Base-by-base conservation (phyloP, 2,888 invertebrate genomes). In the Cecidostiba fungosa region DNA sequence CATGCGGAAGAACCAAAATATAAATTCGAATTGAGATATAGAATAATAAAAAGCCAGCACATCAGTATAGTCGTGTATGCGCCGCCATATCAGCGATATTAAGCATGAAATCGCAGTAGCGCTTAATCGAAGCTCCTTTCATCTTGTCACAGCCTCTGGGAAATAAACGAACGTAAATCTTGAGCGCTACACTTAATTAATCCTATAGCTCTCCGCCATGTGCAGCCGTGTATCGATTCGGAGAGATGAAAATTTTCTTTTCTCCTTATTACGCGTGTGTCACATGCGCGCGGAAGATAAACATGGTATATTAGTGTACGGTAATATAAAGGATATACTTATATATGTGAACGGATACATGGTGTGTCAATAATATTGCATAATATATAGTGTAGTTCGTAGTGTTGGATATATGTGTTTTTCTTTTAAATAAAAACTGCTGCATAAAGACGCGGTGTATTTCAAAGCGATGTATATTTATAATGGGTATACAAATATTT, bases 111-210 rank as follows among this genome's bases (percentile, higher is more conserved):
- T 79, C 69, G 76, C 76, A 36, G 26, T 80, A 29, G 54, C n/a
- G 23, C 50, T 76, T 77, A 62, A 43, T 84, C 80, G 82, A 23
- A 80, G 77, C 73, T 77, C 81, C 66, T 87, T 77, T 83, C 80
- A 81, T 85, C 84, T 70, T 84, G 82, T 87, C 87, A 88, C 88
- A 88, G 88, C 88, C 88, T 87, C 87, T 87, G 80, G 82, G 80
- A 83, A 83, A 77, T 81, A 76, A 82, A 82, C 26, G 29, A 85
- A 76, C 78, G 23, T 76, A 79, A 78, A 85, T 77, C 32, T 69
- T 36, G 69, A 82, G 70, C 62, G 59, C 69, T 78, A 82, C 29
- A 76, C 50, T 81, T 54, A 77, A 81, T 77, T 66, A 84, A 77
- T 26, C 50, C 77, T 84, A 32, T 32, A 86, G 77, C 23, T 73